A percentile compares a stretch with the other conserved stretches of the same genome.
Evolutionary conservation across 2,113 vertebrate genomes (phyloP).

Genomic region (Leptosomus discolor): DNA sequence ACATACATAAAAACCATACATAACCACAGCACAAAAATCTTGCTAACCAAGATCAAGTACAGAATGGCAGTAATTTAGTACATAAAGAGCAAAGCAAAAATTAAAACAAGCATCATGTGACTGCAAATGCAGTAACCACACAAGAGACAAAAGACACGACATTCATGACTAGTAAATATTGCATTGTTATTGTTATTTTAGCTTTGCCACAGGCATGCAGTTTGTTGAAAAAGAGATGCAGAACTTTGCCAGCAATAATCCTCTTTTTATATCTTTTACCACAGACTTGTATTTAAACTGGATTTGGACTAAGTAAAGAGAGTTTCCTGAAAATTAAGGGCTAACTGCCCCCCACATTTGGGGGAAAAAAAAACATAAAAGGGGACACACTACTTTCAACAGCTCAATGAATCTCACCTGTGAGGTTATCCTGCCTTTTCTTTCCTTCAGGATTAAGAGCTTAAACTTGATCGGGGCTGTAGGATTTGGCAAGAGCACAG

Average conservation of each 20-base stretch:
- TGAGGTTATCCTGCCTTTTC: not conserved
- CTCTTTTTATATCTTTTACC: conserved; percentile 64
- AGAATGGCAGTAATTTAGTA: conserved; percentile 70
- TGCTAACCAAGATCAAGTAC: conserved; percentile 48
- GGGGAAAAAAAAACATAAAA: not conserved
- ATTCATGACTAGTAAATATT: conserved; percentile 60
- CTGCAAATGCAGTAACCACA: conserved; percentile 63
- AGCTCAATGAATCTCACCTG: not conserved
- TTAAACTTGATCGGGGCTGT: not conserved
- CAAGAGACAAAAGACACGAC: conserved; percentile 64
- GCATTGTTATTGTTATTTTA: conserved; percentile 71
- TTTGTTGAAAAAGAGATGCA: conserved; percentile 66
- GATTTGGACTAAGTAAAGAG: conserved; percentile 69
- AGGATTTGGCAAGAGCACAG: not conserved
- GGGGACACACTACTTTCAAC: not conserved
- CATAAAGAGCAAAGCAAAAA: conserved; percentile 59
- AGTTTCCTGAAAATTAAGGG: conserved; percentile 66
- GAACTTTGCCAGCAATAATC: conserved; percentile 61
- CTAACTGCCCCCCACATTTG: not conserved
- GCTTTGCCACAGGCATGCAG: conserved; percentile 64
- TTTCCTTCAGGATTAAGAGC: not conserved
- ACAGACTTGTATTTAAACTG: conserved; percentile 61
- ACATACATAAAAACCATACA: not conserved
- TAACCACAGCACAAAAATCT: conserved; percentile 42
- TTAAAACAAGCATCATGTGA: conserved; percentile 66